Evolutionary conservation across 2,888 invertebrate genomes (phyloP).

Genomic region (Pilophorus perplexus): DNA sequence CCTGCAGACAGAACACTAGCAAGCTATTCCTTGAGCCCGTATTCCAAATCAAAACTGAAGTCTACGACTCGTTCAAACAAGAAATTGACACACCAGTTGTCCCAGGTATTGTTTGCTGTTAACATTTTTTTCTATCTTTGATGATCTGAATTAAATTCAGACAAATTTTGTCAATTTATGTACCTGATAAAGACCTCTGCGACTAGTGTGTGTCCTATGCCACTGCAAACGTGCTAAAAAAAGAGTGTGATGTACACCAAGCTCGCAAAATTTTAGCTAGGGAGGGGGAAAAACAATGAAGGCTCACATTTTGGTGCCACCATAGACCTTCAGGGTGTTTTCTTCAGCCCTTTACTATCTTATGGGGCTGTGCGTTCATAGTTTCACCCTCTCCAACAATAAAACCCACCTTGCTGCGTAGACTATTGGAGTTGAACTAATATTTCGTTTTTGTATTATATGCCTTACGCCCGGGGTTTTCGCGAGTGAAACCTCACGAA

Average conservation of each 20-base stretch:
- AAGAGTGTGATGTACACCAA: conserved; percentile 10
- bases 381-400: conserved; percentile 52
- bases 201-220: conserved; percentile 1
- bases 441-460: background rate
- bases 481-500: background rate
- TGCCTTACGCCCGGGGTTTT: background rate
- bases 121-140: background rate
- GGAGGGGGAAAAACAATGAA: background rate
- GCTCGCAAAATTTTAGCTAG: background rate
- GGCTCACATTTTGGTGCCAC: background rate
- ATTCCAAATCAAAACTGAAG: conserved; percentile 16
- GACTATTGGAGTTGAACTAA: conserved; percentile 54
- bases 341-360: conserved; percentile 43
- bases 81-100: background rate
- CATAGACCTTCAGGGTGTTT: conserved; percentile 6
- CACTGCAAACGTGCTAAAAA: background rate
- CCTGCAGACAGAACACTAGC: conserved; percentile 1
- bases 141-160: background rate
- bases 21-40: conserved; percentile 11
- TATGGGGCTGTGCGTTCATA: conserved; percentile 45
- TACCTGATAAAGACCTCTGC: conserved; percentile 5
- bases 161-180: conserved; percentile 8
- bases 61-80: background rate
- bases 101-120: background rate
- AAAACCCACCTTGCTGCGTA: conserved; percentile 57